Evolutionary conservation across 1,140 invertebrate species (phyloP), one percentile per base, ranked within the genome.

Genomic region (Scaptomyza graminum): DNA sequence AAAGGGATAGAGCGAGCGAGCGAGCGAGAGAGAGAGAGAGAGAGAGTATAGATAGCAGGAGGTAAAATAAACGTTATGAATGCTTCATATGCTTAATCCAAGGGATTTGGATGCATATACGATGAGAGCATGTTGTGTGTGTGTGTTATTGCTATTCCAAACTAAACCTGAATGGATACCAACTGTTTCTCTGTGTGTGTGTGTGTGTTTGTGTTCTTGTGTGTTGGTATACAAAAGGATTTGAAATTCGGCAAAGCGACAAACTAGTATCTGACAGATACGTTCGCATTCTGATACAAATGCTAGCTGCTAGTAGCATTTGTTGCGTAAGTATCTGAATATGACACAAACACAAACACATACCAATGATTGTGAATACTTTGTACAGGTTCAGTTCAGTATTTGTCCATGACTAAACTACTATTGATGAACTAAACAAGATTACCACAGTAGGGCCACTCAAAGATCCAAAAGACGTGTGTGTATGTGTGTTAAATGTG

Each of bases 1-100:
- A 61, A 60, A 54, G 13, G 18, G 22, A 18, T 12, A 31, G 44
- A 43, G 6, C 7, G 28, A 22, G 18, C 2, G 44, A 43, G 43
- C 31, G 15, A 71, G 28, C 39, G 57, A 60, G 46, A 62, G 12
- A 18, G 18, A 18, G 44, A 43, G 43, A 39, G 15, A 71, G 28
- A 43, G 57, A 60, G 46, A 62, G 12, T 43, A 59, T 28, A 44
- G 34, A 6, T 6, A 7, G 60, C 54, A 50, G 41, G 57, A 70
- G 44, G 72, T 71, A 88, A 82, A 88, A 89, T 83, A 88, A 88
- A 88, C 79, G 83, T 88, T 88, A 88, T 88, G 83, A 88, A 88
- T 88, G 83, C 83, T 88, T 83, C 83, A 88, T 89, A 88, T 88
- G 83, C 84, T 88, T 88, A 88, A 88, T 88, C 83, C 73, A 88